Conservation (phyloP, 2,113 vertebrate species). For the human region GRCh38 chr3:68658501-68659000, state of each 20-base stretch:
- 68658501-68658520: neutral
- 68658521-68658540: neutral
- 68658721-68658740: neutral
- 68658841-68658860: neutral
- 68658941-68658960: too few species aligned
- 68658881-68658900: neutral
- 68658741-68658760: neutral
- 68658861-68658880: neutral
- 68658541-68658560: neutral
- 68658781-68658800: neutral
- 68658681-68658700: constrained; percentile 19
- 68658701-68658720: constrained; percentile 31
- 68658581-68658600: constrained; percentile 52
- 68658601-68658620: neutral
- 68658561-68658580: neutral
- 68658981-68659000: too few species aligned
- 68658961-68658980: too few species aligned
- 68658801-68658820: neutral
- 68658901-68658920: neutral
- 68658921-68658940: neutral
- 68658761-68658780: neutral
- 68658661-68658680: neutral
- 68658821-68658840: neutral
- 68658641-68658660: neutral
- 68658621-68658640: constrained; percentile 48